Evolutionary conservation across 2,113 vertebrate genomes (phyloP).

Genomic region (Pristiophorus japonicus): DNA sequence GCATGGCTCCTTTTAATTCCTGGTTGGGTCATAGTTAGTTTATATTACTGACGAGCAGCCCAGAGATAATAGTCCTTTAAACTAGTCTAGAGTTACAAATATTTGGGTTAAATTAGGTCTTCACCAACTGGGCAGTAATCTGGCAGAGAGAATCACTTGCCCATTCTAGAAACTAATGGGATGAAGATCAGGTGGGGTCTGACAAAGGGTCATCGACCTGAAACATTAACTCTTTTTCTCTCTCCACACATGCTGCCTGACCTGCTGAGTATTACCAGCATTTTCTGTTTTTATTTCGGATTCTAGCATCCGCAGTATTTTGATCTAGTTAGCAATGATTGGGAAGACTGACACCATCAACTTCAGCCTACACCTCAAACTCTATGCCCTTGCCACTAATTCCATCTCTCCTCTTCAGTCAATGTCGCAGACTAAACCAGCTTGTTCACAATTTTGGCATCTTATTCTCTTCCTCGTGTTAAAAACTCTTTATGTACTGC

Average conservation of each 20-base stretch:
- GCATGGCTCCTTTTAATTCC: not conserved
- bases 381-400: not conserved
- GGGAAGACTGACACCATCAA: too few species aligned
- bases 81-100: not conserved
- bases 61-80: not conserved
- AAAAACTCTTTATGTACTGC: not conserved
- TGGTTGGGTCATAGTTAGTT: too few species aligned
- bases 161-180: not conserved
- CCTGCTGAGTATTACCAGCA: too few species aligned
- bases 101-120: not conserved
- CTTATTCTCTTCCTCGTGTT: not conserved
- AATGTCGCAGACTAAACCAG: not conserved
- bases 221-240: too few species aligned
- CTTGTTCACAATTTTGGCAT: not conserved
- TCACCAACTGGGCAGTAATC: not conserved
- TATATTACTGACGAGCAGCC: not conserved
- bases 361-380: not conserved
- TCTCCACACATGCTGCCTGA: too few species aligned
- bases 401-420: too few species aligned
- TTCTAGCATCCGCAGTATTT: too few species aligned
- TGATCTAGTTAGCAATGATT: too few species aligned
- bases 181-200: not conserved
- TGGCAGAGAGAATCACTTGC: not conserved
- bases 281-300: too few species aligned
- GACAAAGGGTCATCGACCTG: too few species aligned